These are phyloP conservation scores for Sarcophaga caerulescens DNA, from an alignment of 2,888 invertebrate species.

Conservation along the genomic window DNA sequence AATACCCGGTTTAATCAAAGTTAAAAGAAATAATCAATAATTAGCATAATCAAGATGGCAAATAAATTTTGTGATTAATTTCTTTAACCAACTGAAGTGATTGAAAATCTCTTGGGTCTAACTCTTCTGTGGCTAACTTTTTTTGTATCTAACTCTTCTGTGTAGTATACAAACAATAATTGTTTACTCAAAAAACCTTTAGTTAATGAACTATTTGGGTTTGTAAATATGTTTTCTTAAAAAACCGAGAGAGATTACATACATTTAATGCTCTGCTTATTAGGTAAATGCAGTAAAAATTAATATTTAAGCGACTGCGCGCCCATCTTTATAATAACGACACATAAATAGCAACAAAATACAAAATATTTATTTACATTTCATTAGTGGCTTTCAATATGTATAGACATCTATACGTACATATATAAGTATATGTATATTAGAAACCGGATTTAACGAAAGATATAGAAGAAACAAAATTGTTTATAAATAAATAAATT, in stretches of 20 bases:
- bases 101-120: too few relatives aligned
- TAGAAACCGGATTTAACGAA: not conserved
- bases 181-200: too few relatives aligned
- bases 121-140: too few relatives aligned
- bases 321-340: conserved; percentile 25
- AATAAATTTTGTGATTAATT: too few relatives aligned
- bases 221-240: not conserved
- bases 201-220: too few relatives aligned
- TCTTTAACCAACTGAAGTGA: too few relatives aligned
- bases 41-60: too few relatives aligned
- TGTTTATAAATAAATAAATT: too few relatives aligned
- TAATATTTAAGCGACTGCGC: conserved; percentile 13
- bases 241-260: not conserved
- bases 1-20: too few relatives aligned
- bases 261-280: conserved; percentile 8
- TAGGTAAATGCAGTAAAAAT: conserved; percentile 10
- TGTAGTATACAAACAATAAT: too few relatives aligned
- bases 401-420: not conserved
- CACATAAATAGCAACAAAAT: conserved; percentile 1
- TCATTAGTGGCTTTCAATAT: not conserved
- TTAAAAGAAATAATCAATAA: too few relatives aligned
- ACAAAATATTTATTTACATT: not conserved
- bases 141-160: too few relatives aligned
- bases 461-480: not conserved
- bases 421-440: not conserved